Percentiles rank a stretch among this genome's conserved stretches.
Evolutionary conservation across 64 coral and sea anemone genomes (phyloP).

Genomic region (Montipora cactus): DNA sequence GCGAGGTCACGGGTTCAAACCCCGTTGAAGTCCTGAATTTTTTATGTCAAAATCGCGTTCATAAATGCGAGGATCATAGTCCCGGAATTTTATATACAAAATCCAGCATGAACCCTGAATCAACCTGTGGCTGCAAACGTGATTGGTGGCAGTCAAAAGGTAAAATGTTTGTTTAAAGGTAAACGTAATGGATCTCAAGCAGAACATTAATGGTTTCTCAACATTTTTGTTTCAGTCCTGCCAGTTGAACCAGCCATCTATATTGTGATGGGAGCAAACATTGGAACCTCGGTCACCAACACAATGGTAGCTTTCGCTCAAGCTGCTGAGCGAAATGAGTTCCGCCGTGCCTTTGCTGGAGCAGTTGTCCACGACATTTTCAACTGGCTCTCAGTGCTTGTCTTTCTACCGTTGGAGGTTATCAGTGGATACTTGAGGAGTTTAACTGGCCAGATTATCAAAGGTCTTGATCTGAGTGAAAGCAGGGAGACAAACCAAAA

Average conservation of each 20-base stretch:
- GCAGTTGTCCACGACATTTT: conserved; percentile 97
- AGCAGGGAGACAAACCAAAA: conserved; percentile 74
- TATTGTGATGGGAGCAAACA: conserved; percentile 98
- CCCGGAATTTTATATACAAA: no score
- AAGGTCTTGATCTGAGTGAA: conserved; percentile 45
- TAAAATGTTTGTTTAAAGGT: no score
- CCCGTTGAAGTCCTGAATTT: no score
- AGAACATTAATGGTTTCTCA: neutral
- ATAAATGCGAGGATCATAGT: no score
- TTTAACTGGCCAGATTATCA: conserved; percentile 68
- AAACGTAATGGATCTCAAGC: no score
- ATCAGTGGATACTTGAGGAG: conserved; percentile 66
- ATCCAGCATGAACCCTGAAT: no score
- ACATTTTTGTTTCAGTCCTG: conserved; percentile 62
- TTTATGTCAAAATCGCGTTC: no score
- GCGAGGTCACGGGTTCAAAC: no score
- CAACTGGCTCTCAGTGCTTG: conserved; percentile 93
- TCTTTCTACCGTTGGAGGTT: conserved; percentile 92
- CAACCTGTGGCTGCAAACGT: no score
- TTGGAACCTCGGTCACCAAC: conserved; percentile 98
- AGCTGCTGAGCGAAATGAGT: conserved; percentile 87
- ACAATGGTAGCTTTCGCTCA: conserved; percentile 92
- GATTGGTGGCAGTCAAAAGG: no score
- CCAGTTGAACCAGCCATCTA: conserved; percentile 88
- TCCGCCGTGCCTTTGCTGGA: conserved; percentile 98